These are phyloP conservation scores for Nymphicus hollandicus DNA, from an alignment of 2,113 vertebrate genomes.

Conservation along the genomic window DNA sequence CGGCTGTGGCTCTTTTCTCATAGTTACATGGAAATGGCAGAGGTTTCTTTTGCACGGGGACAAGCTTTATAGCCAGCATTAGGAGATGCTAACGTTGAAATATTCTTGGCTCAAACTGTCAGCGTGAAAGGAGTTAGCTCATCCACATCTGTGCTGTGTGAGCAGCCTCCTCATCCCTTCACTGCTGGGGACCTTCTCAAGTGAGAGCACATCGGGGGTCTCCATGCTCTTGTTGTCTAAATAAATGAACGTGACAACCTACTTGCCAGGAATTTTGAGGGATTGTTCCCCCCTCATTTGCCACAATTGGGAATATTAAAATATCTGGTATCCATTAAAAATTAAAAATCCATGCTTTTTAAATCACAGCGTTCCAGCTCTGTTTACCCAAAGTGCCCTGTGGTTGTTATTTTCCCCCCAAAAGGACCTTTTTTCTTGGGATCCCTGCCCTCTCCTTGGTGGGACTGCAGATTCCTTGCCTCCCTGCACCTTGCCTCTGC, in stretches of 20 bases:
- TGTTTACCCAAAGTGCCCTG: background rate
- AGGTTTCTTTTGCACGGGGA: background rate
- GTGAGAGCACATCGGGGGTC: background rate
- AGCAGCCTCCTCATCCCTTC: background rate
- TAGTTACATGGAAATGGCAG: background rate
- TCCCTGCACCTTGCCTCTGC: background rate
- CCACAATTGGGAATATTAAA: background rate
- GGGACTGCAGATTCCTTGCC: background rate
- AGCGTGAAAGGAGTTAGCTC: background rate
- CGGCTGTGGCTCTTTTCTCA: background rate
- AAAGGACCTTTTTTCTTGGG: background rate
- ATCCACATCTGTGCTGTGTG: background rate
- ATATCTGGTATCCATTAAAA: background rate
- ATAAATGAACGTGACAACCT: rapidly evolving
- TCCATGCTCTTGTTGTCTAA: background rate
- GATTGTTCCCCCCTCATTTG: background rate
- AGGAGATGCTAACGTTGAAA: slow-evolving; percentile 27
- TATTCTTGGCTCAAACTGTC: slow-evolving; percentile 18
- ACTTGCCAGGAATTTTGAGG: background rate
- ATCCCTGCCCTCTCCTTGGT: background rate
- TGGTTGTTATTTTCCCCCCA: background rate
- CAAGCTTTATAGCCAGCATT: slow-evolving; percentile 2
- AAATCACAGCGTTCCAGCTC: background rate
- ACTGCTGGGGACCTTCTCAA: background rate
- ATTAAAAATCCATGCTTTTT: background rate